Evolutionary conservation across 2,797 vertebrate species (phyloP), one percentile per base, ranked within the genome.

Genomic region (Eptatretus atami): DNA sequence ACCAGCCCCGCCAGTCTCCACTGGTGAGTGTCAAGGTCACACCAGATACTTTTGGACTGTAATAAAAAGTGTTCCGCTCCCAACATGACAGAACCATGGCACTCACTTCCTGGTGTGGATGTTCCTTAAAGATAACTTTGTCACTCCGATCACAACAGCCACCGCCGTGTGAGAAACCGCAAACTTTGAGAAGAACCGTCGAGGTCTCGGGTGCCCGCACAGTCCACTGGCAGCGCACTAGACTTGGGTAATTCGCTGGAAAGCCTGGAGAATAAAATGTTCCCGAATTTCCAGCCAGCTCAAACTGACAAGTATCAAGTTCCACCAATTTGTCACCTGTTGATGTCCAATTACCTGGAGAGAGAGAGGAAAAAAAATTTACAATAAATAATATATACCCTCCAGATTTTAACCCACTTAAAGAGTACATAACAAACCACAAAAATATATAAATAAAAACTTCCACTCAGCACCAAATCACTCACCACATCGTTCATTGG

Each of bases 31-130:
- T n/a, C 25, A 61, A 9, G 9, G n/a, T 61, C 25, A 61, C n/a
- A 10, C 9, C 57, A 61, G 57, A 61, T 10, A 10, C 57, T 12
- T 61, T 61, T n/a, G 57, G 57, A 25, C n/a, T 61, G 57, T 61
- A 61, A 12, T 61, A 61, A 25, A n/a, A 61, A n/a, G 12, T 61
- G 57, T 61, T 25, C n/a, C 25, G 9, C n/a, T 12, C 57, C 57
- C 57, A 61, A 25, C 57, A 61, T 11, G 57, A 61, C 57, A 61
- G 57, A n/a, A 61, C 57, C 57, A 61, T 61, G 57, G 57, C 57
- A n/a, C n/a, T 61, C n/a, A 61, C 25, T n/a, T 61, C 25, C 25
- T 25, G 57, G n/a, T 25, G 9, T n/a, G 57, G 57, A 61, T n/a
- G 25, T 25, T 61, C 57, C 57, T 61, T 25, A 61, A 61, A 61